Conservation (phyloP, 2,888 invertebrate genomes). For the Phyllotreta cruciferae region DNA sequence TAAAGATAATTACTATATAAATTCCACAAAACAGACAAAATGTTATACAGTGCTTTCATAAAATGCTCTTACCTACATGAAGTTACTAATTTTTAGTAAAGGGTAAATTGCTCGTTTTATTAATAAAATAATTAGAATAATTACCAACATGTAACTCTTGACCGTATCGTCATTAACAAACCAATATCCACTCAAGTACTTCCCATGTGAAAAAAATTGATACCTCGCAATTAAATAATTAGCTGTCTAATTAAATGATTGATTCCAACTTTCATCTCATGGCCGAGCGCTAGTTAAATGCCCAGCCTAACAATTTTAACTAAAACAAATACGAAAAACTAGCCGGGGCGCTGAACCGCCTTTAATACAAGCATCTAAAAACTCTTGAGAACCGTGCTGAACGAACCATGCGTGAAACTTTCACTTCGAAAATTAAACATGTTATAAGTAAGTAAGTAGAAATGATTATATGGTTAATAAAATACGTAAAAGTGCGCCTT, state of each 20-base stretch:
- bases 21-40: no score
- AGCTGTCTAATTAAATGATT: slow-evolving; percentile 15
- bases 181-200: neutral
- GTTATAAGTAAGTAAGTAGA: neutral
- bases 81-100: no score
- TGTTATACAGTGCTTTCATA: no score
- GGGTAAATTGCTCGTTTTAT: neutral
- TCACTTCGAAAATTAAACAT: slow-evolving; percentile 16
- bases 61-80: no score
- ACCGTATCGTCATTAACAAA: neutral
- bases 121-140: neutral
- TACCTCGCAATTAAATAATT: slow-evolving; percentile 15
- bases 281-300: slow-evolving; percentile 25
- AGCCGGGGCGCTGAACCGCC: slow-evolving; percentile 10
- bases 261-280: slow-evolving; percentile 25
- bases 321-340: slow-evolving; percentile 21
- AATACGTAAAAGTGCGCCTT: no score
- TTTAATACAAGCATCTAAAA: neutral
- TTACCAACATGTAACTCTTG: no score
- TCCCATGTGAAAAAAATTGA: neutral
- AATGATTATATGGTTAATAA: slow-evolving; percentile 5
- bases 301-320: slow-evolving; percentile 25
- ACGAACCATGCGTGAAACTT: slow-evolving; percentile 21
- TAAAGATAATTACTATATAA: no score
- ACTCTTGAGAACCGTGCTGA: slow-evolving; percentile 16